Base-by-base conservation (phyloP, 2,888 invertebrate species). In the Empis stercorea region DNA sequence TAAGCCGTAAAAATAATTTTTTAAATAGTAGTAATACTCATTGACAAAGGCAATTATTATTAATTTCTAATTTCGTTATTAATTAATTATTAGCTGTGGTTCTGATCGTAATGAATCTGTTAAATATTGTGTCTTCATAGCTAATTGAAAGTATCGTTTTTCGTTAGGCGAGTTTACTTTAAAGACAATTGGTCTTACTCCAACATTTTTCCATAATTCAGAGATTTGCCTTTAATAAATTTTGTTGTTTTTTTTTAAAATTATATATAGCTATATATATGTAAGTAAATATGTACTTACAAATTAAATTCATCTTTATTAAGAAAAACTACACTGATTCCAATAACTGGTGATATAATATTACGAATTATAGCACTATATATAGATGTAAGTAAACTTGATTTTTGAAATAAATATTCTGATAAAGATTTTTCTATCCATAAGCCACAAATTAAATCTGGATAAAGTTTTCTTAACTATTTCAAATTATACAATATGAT, bases 101-200 rank as follows among this genome's bases (percentile, higher is more conserved):
- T 70, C 69, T 40, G 69, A 68, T 45, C 69, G 62, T 52, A 70
- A 52, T 13, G 69, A 68, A 54, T 68, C 67, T 11, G 69, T 70
- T 48, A 70, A 56, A 59, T 70, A 70, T 57, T 68, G 68, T 23
- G 66, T 66, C 56, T 69, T 68, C 62, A 69, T 65, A 6, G 66
- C 65, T 53, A 66, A 66, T 54, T 69, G 69, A 55, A 68, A 70
- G 54, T 70, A 70, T 17, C 68, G 66, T 52, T 70, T 70, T 55
- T 70, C 69, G 56, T 68, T 70, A 43, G 69, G 69, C 45, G 67
- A 70, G 57, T 70, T 70, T 3, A 70, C 67, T 56, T 65, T 66
- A 47, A 69, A 69, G 11, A 68, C 69, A 46, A 70, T 64, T 41
- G 69, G 69, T 45, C 67, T 64, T 7, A 70, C 68, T 45, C 66